Evolutionary conservation across 2,797 vertebrate genomes (phyloP), one percentile per base, ranked within the genome.

Genomic region (Spinus olivaceus): DNA sequence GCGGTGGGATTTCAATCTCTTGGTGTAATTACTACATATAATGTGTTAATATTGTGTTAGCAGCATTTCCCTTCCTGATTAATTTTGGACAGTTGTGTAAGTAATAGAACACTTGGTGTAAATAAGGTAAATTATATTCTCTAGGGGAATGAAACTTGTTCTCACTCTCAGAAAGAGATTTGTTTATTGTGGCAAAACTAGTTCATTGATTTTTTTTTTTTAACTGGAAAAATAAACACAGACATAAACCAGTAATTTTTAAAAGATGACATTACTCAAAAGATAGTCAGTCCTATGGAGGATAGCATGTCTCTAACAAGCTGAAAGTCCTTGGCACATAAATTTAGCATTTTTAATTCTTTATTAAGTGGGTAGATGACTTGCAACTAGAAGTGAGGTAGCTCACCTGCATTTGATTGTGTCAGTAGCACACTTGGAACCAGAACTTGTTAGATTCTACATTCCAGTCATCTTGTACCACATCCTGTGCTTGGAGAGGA

Each of bases 381-480:
- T 27, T 17, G 19, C 46, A 71, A 5, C 11, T 28, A 24, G 50
- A 20, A 70, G 24, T 2, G 4, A 76, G 81, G 69, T 27, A 41
- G 59, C 59, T 92, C 41, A 35, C 37, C 49, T 72, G 61, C 10
- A 19, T 35, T 41, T 32, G 27, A 6, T 56, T n/a, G 24, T 57
- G 28, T 72, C 37, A 28, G 10, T 74, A 30, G 49, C 37, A 21
- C 15, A 42, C 15, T 41, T 70, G 41, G 56, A 93, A 61, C 12
- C 27, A 70, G 17, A 76, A 79, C 25, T 65, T 42, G n/a, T 37
- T 39, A 27, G 51, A 49, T 81, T 59, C 51, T 27, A 30, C 6
- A 5, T 59, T 71, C 27, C 13, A 37, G 39, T 50, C 0, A 0
- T 33, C 47, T 72, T 37, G n/a, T 20, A 44, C n/a, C n/a, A 61